Evolutionary conservation across 1,140 invertebrate genomes (phyloP).

Genomic region (Neodiprion lecontei): DNA sequence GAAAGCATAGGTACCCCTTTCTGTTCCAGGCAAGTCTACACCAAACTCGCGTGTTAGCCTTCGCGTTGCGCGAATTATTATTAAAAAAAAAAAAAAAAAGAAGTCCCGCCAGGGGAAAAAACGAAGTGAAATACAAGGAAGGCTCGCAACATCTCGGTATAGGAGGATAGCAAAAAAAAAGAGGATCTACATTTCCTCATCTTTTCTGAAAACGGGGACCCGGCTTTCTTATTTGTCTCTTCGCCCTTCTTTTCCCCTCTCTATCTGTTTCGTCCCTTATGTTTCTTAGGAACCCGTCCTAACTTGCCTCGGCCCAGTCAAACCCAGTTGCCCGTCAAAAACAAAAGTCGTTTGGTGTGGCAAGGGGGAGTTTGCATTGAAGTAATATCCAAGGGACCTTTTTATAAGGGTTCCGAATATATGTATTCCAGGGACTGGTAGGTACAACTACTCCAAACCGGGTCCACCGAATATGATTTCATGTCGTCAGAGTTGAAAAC

Average conservation of each 20-base stretch:
- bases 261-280: neutral
- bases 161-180: neutral
- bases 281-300: neutral
- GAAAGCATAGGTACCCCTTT: too few relatives aligned
- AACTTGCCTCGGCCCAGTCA: neutral
- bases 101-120: too few relatives aligned
- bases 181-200: neutral
- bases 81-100: too few relatives aligned
- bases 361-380: neutral
- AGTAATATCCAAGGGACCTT: slow-evolving; percentile 2
- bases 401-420: neutral
- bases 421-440: neutral
- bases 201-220: neutral
- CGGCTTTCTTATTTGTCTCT: neutral
- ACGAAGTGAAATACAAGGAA: too few relatives aligned
- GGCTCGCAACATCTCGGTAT: too few relatives aligned
- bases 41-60: too few relatives aligned
- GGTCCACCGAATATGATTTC: neutral
- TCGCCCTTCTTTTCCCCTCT: neutral
- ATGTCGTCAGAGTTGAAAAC: neutral
- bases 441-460: neutral
- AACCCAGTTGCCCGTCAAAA: neutral
- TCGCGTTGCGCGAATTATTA: too few relatives aligned
- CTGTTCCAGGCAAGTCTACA: too few relatives aligned
- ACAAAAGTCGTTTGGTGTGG: neutral